Evolutionary conservation across 2,797 vertebrate species (phyloP).

Genomic region (Pseudomugil tenellus): DNA sequence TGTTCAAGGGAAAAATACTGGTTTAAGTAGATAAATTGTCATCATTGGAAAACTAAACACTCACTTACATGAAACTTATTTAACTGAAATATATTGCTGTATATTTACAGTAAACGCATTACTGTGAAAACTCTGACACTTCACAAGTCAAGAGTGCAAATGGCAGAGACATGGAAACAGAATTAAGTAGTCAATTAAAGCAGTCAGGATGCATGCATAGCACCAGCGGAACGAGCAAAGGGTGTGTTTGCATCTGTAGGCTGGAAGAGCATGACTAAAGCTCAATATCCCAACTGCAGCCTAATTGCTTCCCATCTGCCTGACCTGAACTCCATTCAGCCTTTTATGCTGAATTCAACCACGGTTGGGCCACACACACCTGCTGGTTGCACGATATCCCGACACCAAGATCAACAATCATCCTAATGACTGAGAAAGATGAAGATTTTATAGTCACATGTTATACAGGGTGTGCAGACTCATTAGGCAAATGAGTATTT

Average conservation of each 20-base stretch:
- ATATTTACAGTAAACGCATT: background rate
- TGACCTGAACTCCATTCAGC: conserved; percentile 27
- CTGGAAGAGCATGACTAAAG: conserved; percentile 23
- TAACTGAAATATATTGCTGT: background rate
- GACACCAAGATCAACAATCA: background rate
- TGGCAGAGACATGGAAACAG: conserved; percentile 2
- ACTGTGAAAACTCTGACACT: background rate
- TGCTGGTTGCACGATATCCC: conserved; percentile 8
- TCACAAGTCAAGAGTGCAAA: background rate
- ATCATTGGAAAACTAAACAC: background rate
- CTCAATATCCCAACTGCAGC: conserved; percentile 34
- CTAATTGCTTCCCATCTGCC: conserved; percentile 49
- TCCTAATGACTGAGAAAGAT: background rate
- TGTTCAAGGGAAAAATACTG: background rate
- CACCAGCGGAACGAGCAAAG: background rate
- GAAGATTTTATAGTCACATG: too few species aligned
- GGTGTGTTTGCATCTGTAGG: conserved; percentile 7
- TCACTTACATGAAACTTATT: background rate
- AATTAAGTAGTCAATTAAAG: conserved; percentile 26
- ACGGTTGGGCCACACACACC: background rate
- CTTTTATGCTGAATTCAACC: conserved; percentile 17
- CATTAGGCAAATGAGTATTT: too few species aligned
- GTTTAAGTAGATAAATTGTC: background rate
- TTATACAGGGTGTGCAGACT: too few species aligned
- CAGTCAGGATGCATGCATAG: background rate